These are phyloP conservation scores for Rotaria sp. DNA, from an alignment of 2,888 invertebrate species.

Conservation along the genomic window DNA sequence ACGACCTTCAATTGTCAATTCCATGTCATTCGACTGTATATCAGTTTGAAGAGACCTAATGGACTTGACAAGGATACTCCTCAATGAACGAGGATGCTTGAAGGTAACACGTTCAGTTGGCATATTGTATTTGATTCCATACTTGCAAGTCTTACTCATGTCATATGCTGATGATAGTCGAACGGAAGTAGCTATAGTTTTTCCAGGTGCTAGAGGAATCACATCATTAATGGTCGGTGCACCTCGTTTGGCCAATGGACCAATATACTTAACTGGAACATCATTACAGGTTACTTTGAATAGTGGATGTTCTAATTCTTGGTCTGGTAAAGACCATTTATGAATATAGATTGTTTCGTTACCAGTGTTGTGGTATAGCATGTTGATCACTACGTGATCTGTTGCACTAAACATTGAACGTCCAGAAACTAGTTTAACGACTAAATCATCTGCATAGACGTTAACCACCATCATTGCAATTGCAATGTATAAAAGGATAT, in stretches of 20 bases:
- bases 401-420: neutral
- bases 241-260: neutral
- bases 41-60: no score
- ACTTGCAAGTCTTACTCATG: neutral
- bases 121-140: neutral
- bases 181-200: neutral
- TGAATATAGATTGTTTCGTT: neutral
- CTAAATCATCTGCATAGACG: neutral
- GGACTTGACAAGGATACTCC: no score
- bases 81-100: neutral
- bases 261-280: neutral
- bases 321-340: neutral
- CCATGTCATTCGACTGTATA: no score
- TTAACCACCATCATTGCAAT: no score
- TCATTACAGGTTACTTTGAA: neutral
- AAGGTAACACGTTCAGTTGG: neutral
- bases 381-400: neutral
- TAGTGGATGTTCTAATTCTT: neutral
- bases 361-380: neutral
- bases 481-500: no score
- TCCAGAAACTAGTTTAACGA: neutral
- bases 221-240: neutral
- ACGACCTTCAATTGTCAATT: no score
- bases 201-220: neutral
- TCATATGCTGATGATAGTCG: neutral